Evolutionary conservation across 2,797 vertebrate species (phyloP).

Genomic region (Ptychobarbus kaznakovi): DNA sequence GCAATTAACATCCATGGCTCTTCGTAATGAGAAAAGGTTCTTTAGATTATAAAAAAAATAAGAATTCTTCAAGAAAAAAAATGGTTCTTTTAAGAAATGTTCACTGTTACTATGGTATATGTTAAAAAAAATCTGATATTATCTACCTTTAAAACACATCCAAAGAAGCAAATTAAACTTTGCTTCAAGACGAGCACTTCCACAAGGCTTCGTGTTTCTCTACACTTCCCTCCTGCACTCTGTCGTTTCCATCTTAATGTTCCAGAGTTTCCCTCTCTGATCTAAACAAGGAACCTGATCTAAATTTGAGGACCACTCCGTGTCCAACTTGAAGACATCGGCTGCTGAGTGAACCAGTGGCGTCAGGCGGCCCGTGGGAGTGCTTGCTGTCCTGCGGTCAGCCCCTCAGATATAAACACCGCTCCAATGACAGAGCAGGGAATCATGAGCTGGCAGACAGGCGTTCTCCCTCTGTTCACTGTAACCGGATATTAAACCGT

Average conservation of each 20-base stretch:
- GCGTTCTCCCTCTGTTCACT: constrained; percentile 53
- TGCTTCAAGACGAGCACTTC: neutral
- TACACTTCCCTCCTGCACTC: neutral
- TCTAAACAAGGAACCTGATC: constrained; percentile 58
- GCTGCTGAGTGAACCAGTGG: constrained; percentile 66
- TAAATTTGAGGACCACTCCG: constrained; percentile 52
- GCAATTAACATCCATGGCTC: neutral
- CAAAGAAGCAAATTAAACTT: constrained; percentile 1
- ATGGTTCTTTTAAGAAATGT: neutral
- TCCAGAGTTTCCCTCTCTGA: neutral
- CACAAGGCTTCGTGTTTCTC: neutral
- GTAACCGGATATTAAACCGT: constrained; percentile 68
- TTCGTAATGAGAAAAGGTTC: neutral
- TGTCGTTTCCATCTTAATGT: neutral
- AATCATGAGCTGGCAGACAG: constrained; percentile 52
- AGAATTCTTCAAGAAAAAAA: neutral
- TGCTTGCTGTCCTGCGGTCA: constrained; percentile 55
- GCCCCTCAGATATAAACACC: constrained; percentile 64
- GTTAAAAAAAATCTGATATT: neutral
- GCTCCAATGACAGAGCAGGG: constrained; percentile 50
- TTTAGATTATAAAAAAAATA: neutral
- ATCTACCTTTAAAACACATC: neutral
- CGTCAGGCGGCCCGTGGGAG: constrained; percentile 28
- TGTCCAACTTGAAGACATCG: constrained; percentile 30
- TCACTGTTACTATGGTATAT: neutral